Percentiles rank a stretch among this genome's conserved stretches.
Evolutionary conservation across 2,888 invertebrate genomes (phyloP).

Genomic region (Stegana nigrithorax): DNA sequence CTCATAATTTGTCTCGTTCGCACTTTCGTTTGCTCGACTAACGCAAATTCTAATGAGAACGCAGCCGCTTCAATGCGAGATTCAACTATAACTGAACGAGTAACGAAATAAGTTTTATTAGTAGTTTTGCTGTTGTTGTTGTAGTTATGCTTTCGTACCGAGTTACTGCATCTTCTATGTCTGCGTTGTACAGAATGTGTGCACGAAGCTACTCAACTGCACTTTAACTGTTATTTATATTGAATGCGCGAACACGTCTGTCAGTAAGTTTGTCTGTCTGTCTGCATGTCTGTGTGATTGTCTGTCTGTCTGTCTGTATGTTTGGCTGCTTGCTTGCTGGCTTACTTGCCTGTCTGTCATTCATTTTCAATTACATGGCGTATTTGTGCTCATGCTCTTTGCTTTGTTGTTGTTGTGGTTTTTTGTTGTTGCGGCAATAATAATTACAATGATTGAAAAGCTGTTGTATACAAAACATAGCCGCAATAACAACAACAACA

Average conservation of each 20-base stretch:
- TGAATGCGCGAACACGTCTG: neutral
- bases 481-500: neutral
- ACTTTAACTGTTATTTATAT: neutral
- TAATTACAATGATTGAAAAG: conserved; percentile 19
- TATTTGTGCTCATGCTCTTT: neutral
- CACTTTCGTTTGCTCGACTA: too few relatives aligned
- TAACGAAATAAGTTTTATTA: too few relatives aligned
- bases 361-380: conserved; percentile 1
- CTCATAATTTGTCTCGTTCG: too few relatives aligned
- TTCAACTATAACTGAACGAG: too few relatives aligned
- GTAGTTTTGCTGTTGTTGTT: too few relatives aligned
- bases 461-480: neutral
- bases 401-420: neutral
- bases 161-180: too few relatives aligned
- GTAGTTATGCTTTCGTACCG: too few relatives aligned
- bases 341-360: neutral
- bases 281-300: neutral
- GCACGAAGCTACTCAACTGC: too few relatives aligned
- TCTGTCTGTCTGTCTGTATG: neutral
- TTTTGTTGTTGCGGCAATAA: conserved; percentile 6
- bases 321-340: neutral
- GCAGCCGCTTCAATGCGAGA: too few relatives aligned
- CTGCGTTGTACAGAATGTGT: too few relatives aligned
- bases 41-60: too few relatives aligned
- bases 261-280: neutral